These are phyloP conservation scores for Ameiurus melas DNA, from an alignment of 2,113 vertebrate species.

Conservation along the genomic window DNA sequence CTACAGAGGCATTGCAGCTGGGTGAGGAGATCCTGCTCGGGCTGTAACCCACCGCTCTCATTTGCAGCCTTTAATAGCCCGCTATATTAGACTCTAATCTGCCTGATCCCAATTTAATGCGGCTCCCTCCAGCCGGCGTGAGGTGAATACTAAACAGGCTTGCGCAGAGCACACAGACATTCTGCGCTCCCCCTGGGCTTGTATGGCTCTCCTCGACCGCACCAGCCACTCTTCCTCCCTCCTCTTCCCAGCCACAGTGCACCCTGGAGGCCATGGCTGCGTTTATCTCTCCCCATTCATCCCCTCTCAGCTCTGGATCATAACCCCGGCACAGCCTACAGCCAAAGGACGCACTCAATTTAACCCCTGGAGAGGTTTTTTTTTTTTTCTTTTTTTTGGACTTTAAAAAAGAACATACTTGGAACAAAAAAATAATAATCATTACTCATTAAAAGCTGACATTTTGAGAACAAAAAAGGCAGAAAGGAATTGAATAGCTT, in stretches of 20 bases:
- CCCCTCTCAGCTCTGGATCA: constrained; percentile 48
- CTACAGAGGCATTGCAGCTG: constrained; percentile 72
- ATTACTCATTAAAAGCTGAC: not conserved
- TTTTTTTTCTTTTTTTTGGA: no score
- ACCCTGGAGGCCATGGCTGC: constrained; percentile 51
- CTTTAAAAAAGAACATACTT: constrained; percentile 25
- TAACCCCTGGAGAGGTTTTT: constrained; percentile 37
- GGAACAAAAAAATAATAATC: not conserved
- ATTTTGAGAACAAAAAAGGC: not conserved
- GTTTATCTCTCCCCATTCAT: constrained; percentile 56
- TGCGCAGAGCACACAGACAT: constrained; percentile 72
- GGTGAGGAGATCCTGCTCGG: constrained; percentile 63
- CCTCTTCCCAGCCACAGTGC: constrained; percentile 39
- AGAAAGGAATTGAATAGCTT: not conserved
- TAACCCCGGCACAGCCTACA: constrained; percentile 53
- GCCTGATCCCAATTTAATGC: constrained; percentile 98
- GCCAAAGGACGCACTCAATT: constrained; percentile 47
- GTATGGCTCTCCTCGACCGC: constrained; percentile 43
- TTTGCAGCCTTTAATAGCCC: constrained; percentile 91
- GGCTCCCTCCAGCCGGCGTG: constrained; percentile 78
- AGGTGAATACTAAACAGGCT: constrained; percentile 76
- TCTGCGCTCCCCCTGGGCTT: constrained; percentile 71
- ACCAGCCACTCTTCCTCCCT: constrained; percentile 37
- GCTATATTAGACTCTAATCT: constrained; percentile 98
- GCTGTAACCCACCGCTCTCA: constrained; percentile 83